phyloP scores from a whole-genome alignment of 2,113 vertebrate genomes.

The Pavo muticus region DNA sequence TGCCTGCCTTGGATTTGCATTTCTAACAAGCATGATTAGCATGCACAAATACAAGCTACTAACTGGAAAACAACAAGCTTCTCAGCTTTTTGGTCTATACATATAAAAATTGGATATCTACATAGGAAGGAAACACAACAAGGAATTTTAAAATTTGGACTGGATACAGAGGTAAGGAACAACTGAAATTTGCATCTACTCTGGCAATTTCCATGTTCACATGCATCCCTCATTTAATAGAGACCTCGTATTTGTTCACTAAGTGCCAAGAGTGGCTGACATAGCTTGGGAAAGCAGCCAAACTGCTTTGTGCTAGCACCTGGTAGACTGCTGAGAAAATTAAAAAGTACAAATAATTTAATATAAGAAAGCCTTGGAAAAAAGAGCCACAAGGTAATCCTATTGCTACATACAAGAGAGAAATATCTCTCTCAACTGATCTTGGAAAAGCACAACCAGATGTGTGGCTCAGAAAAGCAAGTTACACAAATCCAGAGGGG shows the following conservation, averaged over 20 bases:
- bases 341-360: not conserved
- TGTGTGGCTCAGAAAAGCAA: not conserved
- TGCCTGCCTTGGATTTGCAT: not conserved
- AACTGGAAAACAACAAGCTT: not conserved
- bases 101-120: not conserved
- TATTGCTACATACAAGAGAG: fast-evolving
- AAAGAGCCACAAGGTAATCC: not conserved
- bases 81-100: not conserved
- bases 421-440: not conserved
- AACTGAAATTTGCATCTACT: constrained; percentile 52
- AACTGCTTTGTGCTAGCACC: not conserved
- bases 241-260: not conserved
- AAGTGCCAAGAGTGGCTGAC: not conserved
- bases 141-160: not conserved
- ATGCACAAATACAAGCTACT: not conserved
- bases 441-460: not conserved
- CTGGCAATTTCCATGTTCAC: constrained; percentile 26
- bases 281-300: not conserved
- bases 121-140: not conserved
- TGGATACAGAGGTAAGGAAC: not conserved
- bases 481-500: not conserved
- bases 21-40: not conserved
- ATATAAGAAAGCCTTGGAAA: not conserved
- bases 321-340: not conserved
- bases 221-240: constrained; percentile 43